A percentile compares a stretch with the other conserved stretches of the same genome.
Evolutionary conservation across 2,113 vertebrate species (phyloP).

Genomic region (Oenanthe melanoleuca): DNA sequence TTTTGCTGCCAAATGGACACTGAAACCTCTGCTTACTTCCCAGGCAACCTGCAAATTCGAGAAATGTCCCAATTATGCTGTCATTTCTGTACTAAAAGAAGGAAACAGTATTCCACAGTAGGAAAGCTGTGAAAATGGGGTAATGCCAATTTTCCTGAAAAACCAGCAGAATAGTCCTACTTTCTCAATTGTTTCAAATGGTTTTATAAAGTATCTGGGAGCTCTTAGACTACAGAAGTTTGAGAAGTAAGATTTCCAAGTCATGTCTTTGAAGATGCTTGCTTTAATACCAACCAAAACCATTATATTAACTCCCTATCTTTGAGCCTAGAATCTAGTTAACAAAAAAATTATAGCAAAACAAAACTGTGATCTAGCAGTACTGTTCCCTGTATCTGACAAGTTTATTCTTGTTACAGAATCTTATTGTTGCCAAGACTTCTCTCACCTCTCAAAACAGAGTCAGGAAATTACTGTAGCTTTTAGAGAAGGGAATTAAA

Average conservation of each 20-base stretch:
- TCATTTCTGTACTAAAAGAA: neutral
- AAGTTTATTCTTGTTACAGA: neutral
- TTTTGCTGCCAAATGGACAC: neutral
- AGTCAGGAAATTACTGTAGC: conserved; percentile 20
- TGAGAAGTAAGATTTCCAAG: neutral
- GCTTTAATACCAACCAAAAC: neutral
- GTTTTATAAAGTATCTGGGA: neutral
- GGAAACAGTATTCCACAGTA: neutral
- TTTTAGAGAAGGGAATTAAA: conserved; percentile 26
- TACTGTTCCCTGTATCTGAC: neutral
- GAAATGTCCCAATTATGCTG: neutral
- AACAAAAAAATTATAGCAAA: neutral
- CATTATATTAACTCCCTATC: neutral
- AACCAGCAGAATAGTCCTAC: neutral
- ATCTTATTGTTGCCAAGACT: neutral
- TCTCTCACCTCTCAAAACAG: conserved; percentile 17
- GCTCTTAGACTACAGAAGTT: neutral
- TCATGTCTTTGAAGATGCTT: neutral
- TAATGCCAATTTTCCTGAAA: neutral
- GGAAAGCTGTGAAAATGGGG: neutral
- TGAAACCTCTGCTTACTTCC: neutral
- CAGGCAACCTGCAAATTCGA: neutral
- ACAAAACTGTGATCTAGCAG: neutral
- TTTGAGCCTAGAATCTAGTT: neutral
- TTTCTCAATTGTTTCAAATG: neutral